These are phyloP conservation scores for Leptopilina syphax DNA, from an alignment of 2,888 invertebrate species.

Conservation along the genomic window DNA sequence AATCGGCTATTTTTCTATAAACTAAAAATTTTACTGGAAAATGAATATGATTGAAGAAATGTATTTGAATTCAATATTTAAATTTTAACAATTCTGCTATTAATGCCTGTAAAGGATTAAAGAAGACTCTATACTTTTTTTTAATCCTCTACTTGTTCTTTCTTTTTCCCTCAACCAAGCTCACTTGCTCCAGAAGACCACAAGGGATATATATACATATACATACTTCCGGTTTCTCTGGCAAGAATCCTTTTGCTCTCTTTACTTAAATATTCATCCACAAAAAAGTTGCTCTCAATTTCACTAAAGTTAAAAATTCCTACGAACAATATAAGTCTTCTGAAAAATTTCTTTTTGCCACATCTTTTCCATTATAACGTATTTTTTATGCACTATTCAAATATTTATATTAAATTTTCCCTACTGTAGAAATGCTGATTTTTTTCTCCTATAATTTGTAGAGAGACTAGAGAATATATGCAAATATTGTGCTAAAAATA, in stretches of 20 bases:
- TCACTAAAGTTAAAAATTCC: conserved; percentile 22
- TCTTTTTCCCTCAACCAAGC: conserved; percentile 1
- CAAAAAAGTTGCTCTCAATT: conserved; percentile 4
- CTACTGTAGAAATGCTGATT: too few species aligned
- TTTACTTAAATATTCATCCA: conserved; percentile 40
- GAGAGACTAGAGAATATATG: too few species aligned
- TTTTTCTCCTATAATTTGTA: too few species aligned
- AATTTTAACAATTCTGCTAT: conserved; percentile 22
- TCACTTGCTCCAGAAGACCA: conserved; percentile 15
- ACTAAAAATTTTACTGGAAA: neutral
- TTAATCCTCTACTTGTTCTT: conserved; percentile 26
- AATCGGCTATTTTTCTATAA: too few species aligned
- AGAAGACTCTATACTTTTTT: neutral
- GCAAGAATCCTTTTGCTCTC: conserved; percentile 42
- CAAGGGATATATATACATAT: neutral
- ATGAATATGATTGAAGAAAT: neutral
- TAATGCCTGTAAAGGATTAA: conserved; percentile 44
- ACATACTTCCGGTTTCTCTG: conserved; percentile 28
- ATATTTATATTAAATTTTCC: too few species aligned
- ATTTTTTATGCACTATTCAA: too few species aligned
- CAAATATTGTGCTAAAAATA: too few species aligned
- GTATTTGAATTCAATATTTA: too few species aligned
- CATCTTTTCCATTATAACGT: neutral
- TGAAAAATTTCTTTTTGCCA: neutral
- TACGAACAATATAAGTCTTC: neutral